Percentiles rank a stretch among this genome's conserved stretches.
Conservation (phyloP, 2,797 vertebrate species). For the Chaenodraco wilsoni region DNA sequence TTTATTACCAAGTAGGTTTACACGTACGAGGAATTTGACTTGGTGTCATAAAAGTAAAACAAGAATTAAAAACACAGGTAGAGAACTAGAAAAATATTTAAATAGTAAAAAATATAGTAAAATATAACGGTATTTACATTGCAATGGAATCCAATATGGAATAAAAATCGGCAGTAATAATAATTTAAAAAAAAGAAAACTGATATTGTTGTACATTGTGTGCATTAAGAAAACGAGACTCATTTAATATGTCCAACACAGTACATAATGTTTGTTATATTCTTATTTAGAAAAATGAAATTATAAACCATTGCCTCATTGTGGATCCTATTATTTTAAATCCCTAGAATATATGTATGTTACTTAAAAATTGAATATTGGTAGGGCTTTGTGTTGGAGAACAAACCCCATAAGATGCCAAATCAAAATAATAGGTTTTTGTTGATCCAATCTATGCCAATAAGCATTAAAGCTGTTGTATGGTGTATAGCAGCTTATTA, state of each 20-base stretch:
- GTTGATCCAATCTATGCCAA: not conserved
- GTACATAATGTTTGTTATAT: not conserved
- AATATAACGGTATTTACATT: no score
- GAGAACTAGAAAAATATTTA: no score
- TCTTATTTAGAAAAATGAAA: not conserved
- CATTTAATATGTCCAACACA: not conserved
- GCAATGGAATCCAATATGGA: no score
- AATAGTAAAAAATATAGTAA: no score
- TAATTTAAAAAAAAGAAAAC: no score
- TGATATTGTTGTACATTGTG: no score
- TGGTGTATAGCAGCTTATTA: not conserved
- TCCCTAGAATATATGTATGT: not conserved
- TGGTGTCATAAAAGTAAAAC: no score
- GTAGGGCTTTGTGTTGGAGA: not conserved
- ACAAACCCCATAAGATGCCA: not conserved
- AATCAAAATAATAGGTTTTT: not conserved
- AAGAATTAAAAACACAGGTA: no score
- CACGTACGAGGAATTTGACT: no score
- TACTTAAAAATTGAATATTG: not conserved
- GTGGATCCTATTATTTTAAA: not conserved
- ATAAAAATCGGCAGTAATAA: no score
- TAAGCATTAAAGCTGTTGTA: not conserved
- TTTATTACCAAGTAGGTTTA: no score
- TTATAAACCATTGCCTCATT: not conserved
- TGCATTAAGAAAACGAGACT: not conserved